Evolutionary conservation across 1,140 invertebrate genomes (phyloP).

Genomic region (Formica exsecta): DNA sequence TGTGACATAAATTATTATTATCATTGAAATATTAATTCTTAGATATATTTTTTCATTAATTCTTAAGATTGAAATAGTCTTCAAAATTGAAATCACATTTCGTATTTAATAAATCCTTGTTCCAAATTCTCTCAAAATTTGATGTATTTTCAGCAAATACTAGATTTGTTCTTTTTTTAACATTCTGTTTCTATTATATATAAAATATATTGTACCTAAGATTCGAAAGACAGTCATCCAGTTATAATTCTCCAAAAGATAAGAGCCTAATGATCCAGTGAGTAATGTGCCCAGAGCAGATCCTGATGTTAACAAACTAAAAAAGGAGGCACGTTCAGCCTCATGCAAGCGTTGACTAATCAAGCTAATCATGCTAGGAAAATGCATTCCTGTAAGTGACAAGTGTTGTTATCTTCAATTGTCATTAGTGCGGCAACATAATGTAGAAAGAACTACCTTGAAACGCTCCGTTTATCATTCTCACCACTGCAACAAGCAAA

Average conservation of each 20-base stretch:
- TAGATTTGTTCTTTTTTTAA: neutral
- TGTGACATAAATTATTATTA: neutral
- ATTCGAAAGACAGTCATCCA: slow-evolving; percentile 91
- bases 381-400: slow-evolving; percentile 88
- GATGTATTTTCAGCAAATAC: neutral
- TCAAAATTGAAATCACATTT: neutral
- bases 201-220: slow-evolving; percentile 87
- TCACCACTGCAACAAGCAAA: slow-evolving; percentile 88
- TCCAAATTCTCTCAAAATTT: neutral
- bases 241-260: slow-evolving; percentile 89
- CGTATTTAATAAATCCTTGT: neutral
- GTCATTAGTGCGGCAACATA: neutral
- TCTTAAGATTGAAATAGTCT: neutral
- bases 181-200: neutral
- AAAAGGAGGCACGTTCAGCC: slow-evolving; percentile 90
- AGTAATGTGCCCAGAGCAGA: slow-evolving; percentile 89
- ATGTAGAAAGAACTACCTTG: slow-evolving; percentile 86
- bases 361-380: slow-evolving; percentile 91
- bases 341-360: slow-evolving; percentile 90
- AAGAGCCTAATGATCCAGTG: slow-evolving; percentile 90
- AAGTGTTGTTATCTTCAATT: slow-evolving; percentile 25
- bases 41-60: neutral
- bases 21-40: neutral
- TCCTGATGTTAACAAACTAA: slow-evolving; percentile 90
- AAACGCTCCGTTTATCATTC: slow-evolving; percentile 90